Evolutionary conservation across 2,797 vertebrate species (phyloP).

Genomic region (Microctenopoma stevenorrisi): DNA sequence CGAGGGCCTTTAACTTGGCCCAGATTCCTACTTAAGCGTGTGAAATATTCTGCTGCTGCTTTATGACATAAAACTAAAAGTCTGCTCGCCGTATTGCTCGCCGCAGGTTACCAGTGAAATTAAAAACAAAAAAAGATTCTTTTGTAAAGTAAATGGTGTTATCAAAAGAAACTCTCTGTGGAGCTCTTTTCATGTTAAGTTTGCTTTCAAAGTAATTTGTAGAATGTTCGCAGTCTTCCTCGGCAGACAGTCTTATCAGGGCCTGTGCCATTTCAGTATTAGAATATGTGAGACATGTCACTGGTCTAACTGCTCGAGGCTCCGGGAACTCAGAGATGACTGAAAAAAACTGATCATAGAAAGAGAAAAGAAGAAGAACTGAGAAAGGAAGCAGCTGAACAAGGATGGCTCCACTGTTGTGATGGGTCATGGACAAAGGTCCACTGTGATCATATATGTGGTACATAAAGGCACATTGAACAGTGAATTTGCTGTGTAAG

Average conservation of each 20-base stretch:
- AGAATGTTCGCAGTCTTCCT: slow-evolving; percentile 2
- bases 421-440: neutral
- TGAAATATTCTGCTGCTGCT: slow-evolving; percentile 69
- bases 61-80: slow-evolving; percentile 65
- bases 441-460: too few relatives aligned
- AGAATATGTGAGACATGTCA: slow-evolving; percentile 20
- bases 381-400: slow-evolving; percentile 7
- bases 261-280: neutral
- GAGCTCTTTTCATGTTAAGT: slow-evolving; percentile 2
- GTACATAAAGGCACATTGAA: too few relatives aligned
- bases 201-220: slow-evolving; percentile 9
- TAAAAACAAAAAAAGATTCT: slow-evolving; percentile 7
- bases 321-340: neutral
- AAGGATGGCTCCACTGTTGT: neutral
- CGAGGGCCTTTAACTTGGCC: slow-evolving; percentile 56
- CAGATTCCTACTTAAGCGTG: slow-evolving; percentile 60
- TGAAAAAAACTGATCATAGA: neutral
- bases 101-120: slow-evolving; percentile 34
- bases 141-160: slow-evolving; percentile 8
- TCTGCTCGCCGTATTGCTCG: slow-evolving; percentile 19
- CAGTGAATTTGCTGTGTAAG: too few relatives aligned
- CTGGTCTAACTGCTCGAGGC: neutral
- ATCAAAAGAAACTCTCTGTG: slow-evolving; percentile 5
- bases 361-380: neutral
- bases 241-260: slow-evolving; percentile 4